These are phyloP conservation scores for Onthophagus taurus DNA, from an alignment of 1,140 invertebrate genomes.

Conservation along the genomic window DNA sequence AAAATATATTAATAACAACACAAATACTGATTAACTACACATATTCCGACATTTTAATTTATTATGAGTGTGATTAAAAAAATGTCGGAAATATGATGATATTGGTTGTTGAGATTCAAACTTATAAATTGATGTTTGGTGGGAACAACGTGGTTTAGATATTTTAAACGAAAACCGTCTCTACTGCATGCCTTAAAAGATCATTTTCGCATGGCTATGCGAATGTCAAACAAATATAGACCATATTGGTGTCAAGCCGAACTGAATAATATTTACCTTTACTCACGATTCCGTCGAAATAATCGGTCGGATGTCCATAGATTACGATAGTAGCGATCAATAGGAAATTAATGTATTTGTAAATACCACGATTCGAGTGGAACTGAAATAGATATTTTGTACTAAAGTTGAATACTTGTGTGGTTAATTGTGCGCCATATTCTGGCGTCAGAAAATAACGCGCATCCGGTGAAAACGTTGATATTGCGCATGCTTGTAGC, in stretches of 20 bases:
- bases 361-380: no score
- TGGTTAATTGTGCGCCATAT: slow-evolving; percentile 7
- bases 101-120: not conserved
- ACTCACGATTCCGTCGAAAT: slow-evolving; percentile 1
- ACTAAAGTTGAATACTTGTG: slow-evolving; percentile 1
- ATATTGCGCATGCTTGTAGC: no score
- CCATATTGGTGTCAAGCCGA: slow-evolving; percentile 5
- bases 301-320: not conserved
- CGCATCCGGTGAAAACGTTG: no score
- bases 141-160: not conserved
- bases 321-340: not conserved
- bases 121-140: slow-evolving; percentile 7
- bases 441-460: no score
- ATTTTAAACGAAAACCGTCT: slow-evolving; percentile 10
- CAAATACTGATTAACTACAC: not conserved
- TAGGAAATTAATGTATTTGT: slow-evolving; percentile 3
- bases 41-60: not conserved
- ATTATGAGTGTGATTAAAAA: not conserved
- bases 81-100: not conserved
- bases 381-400: not conserved
- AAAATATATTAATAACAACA: not conserved
- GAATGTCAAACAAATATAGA: slow-evolving; percentile 11
- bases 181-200: slow-evolving; percentile 7
- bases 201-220: slow-evolving; percentile 7
- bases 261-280: slow-evolving; percentile 4